Conservation (phyloP, 2,113 vertebrate genomes). For the Hippocampus guttulatus region DNA sequence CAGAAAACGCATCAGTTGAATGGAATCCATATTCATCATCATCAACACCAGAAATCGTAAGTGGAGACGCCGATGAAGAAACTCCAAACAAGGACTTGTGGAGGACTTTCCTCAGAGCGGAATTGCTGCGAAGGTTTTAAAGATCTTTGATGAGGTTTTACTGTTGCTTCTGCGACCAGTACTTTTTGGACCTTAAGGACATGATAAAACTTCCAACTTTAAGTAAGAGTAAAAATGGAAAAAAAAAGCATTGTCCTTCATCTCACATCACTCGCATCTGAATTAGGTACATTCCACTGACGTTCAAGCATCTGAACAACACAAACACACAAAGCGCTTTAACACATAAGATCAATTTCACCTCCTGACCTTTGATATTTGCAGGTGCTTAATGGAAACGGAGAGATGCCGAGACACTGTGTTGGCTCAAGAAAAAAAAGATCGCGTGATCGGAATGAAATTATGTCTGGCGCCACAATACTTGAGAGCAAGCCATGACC, state of each 20-base stretch:
- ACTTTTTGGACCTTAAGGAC: not conserved
- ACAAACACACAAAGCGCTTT: slow-evolving; percentile 18
- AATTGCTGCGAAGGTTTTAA: not conserved
- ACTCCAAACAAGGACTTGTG: not conserved
- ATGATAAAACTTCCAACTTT: not conserved
- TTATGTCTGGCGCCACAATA: slow-evolving; percentile 1
- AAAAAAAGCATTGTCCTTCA: not conserved
- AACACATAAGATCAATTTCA: slow-evolving; percentile 33
- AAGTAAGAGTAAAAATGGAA: not conserved
- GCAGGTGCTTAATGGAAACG: slow-evolving; percentile 21
- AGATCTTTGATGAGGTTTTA: not conserved
- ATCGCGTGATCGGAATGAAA: slow-evolving; percentile 43
- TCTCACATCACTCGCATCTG: not conserved
- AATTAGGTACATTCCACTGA: not conserved
- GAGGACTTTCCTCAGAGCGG: not conserved
- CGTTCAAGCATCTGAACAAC: not conserved
- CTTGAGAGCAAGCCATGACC: slow-evolving; percentile 14
- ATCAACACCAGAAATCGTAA: not conserved
- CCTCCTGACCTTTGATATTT: slow-evolving; percentile 50
- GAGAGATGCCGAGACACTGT: slow-evolving; percentile 33
- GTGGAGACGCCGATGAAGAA: not conserved
- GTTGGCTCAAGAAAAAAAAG: slow-evolving; percentile 16
- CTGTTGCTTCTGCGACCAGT: not conserved
- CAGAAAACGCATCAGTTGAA: not conserved
- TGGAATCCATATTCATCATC: not conserved